Conservation (phyloP, 2,888 invertebrate genomes). For the Podotricha telesiphe region DNA sequence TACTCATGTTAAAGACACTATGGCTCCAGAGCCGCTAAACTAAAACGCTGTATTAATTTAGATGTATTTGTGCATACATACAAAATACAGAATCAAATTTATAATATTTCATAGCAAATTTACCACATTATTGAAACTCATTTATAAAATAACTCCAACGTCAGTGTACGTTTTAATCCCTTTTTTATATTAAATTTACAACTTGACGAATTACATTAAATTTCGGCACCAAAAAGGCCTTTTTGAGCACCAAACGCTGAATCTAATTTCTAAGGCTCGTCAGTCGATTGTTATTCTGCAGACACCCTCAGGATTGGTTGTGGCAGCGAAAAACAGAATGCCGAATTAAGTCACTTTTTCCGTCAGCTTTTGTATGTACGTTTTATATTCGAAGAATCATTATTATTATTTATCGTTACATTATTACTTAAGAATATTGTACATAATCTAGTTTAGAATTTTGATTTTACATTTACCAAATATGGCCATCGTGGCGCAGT, state of each 20-base stretch:
- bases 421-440: no score
- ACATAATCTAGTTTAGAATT: no score
- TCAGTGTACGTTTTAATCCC: not conserved
- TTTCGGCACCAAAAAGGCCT: constrained; percentile 14
- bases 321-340: constrained; percentile 32
- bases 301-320: constrained; percentile 28
- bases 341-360: constrained; percentile 21
- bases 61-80: no score
- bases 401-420: not conserved
- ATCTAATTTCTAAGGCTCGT: constrained; percentile 36
- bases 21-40: no score
- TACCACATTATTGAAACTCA: not conserved
- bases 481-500: no score
- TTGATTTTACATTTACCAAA: no score
- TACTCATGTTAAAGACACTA: no score
- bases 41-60: no score
- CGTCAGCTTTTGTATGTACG: not conserved
- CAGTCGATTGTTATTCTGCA: constrained; percentile 34
- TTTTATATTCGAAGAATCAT: not conserved
- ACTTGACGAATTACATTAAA: constrained; percentile 31
- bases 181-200: constrained; percentile 30
- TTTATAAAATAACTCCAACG: not conserved
- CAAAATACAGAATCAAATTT: not conserved
- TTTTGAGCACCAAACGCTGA: constrained; percentile 27
- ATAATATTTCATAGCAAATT: not conserved